Conservation (phyloP, 2,797 vertebrate genomes). For the Eleutherodactylus coqui region DNA sequence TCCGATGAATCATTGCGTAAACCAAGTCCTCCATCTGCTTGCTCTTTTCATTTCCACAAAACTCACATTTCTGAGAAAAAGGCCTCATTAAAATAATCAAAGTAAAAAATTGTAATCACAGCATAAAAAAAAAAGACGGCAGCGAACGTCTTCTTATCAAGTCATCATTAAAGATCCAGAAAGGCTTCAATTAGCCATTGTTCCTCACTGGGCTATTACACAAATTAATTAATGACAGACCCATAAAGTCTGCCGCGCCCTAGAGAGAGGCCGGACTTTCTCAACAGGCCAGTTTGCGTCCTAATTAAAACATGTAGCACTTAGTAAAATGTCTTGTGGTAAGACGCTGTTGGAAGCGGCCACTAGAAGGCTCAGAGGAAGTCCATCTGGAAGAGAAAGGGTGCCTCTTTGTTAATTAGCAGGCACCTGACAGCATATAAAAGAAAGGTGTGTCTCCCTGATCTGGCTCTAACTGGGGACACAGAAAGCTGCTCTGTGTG, state of each 20-base stretch:
- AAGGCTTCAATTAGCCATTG: constrained; percentile 75
- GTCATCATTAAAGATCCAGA: constrained; percentile 67
- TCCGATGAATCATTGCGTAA: constrained; percentile 11
- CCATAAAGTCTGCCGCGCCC: constrained; percentile 65
- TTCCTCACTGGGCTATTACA: constrained; percentile 72
- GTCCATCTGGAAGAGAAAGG: no score
- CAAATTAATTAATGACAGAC: constrained; percentile 74
- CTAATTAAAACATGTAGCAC: neutral
- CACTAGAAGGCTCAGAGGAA: no score
- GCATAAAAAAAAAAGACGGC: neutral
- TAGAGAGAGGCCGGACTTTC: constrained; percentile 39
- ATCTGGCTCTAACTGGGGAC: no score
- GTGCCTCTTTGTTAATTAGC: no score
- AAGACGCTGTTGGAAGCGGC: no score
- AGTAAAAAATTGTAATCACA: constrained; percentile 7
- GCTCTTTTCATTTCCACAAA: constrained; percentile 40
- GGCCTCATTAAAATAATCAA: constrained; percentile 61
- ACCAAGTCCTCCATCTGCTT: constrained; percentile 39
- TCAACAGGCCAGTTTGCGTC: neutral
- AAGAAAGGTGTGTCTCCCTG: no score
- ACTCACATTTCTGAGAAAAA: constrained; percentile 28
- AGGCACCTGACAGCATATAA: no score
- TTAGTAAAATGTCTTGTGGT: neutral
- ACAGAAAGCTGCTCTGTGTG: no score
- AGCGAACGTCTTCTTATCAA: constrained; percentile 33